A percentile compares a stretch with the other conserved stretches of the same genome.
These are phyloP conservation scores for Camponotus floridanus DNA, from an alignment of 1,140 invertebrate genomes.

Conservation along the genomic window DNA sequence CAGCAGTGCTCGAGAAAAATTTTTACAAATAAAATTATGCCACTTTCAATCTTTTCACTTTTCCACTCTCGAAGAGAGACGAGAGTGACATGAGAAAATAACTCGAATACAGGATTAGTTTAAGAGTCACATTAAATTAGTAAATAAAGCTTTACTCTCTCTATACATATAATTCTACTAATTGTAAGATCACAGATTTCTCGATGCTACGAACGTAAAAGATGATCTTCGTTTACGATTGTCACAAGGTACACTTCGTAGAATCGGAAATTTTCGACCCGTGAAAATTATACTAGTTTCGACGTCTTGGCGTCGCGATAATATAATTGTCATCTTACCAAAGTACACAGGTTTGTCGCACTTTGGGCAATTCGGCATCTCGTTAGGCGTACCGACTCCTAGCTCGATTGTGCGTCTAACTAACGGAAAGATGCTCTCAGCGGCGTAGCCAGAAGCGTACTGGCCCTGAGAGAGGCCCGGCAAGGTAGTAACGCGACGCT, in stretches of 20 bases:
- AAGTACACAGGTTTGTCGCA: constrained; percentile 88
- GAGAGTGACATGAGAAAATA: neutral
- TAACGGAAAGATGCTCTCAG: constrained; percentile 75
- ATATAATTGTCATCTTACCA: constrained; percentile 81
- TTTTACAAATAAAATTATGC: constrained; percentile 1
- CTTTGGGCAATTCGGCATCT: constrained; percentile 88
- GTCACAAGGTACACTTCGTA: neutral
- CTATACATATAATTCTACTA: neutral
- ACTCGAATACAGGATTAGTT: neutral
- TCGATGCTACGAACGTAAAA: neutral
- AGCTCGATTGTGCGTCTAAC: neutral
- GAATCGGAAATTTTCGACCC: neutral
- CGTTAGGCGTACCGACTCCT: constrained; percentile 52
- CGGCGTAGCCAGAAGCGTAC: constrained; percentile 82
- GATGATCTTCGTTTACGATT: neutral
- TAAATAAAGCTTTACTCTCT: neutral
- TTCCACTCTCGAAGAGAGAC: neutral
- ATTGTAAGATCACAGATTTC: neutral
- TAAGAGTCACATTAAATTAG: too few species aligned
- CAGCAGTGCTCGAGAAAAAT: neutral
- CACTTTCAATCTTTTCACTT: neutral
- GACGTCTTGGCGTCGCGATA: neutral
- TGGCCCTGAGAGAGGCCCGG: constrained; percentile 74
- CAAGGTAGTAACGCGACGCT: constrained; percentile 84
- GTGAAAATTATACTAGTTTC: neutral